These are phyloP conservation scores for Cephalotes varians DNA, from an alignment of 2,888 invertebrate species.

Conservation along the genomic window DNA sequence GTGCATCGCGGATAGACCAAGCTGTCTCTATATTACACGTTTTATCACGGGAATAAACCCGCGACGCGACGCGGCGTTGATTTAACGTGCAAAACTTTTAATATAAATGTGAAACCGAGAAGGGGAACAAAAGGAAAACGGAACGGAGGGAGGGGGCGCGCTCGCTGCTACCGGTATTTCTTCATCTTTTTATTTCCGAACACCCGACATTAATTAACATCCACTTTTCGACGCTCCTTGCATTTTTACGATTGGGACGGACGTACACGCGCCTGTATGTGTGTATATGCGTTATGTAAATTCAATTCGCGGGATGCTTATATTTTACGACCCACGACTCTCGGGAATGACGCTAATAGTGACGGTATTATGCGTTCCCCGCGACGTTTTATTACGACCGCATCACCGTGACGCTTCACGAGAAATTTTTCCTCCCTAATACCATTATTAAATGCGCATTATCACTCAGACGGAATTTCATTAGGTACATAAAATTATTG, in stretches of 20 bases:
- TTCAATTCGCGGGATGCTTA: slow-evolving; percentile 43
- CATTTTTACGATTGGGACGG: slow-evolving; percentile 30
- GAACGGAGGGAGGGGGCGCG: not conserved
- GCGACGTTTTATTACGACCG: slow-evolving; percentile 31
- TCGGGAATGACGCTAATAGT: slow-evolving; percentile 31
- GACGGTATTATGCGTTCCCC: slow-evolving; percentile 26
- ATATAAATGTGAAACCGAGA: slow-evolving; percentile 46
- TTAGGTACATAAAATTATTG: slow-evolving; percentile 4
- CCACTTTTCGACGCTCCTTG: slow-evolving; percentile 36
- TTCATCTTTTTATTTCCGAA: slow-evolving; percentile 17
- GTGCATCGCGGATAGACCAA: slow-evolving; percentile 46
- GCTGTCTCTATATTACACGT: slow-evolving; percentile 58
- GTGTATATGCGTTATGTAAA: slow-evolving; percentile 14
- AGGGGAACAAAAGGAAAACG: slow-evolving; percentile 11
- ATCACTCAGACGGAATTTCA: not conserved
- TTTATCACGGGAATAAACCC: slow-evolving; percentile 58
- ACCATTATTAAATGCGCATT: not conserved
- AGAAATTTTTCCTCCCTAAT: not conserved
- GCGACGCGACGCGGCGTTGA: slow-evolving; percentile 32
- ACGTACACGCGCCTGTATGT: not conserved
- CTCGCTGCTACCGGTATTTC: not conserved
- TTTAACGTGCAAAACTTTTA: slow-evolving; percentile 42
- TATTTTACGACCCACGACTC: slow-evolving; percentile 42
- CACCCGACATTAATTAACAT: slow-evolving; percentile 49
- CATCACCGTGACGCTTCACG: slow-evolving; percentile 1